Conservation (phyloP, 2,888 invertebrate species). For the Nowickia ferox region DNA sequence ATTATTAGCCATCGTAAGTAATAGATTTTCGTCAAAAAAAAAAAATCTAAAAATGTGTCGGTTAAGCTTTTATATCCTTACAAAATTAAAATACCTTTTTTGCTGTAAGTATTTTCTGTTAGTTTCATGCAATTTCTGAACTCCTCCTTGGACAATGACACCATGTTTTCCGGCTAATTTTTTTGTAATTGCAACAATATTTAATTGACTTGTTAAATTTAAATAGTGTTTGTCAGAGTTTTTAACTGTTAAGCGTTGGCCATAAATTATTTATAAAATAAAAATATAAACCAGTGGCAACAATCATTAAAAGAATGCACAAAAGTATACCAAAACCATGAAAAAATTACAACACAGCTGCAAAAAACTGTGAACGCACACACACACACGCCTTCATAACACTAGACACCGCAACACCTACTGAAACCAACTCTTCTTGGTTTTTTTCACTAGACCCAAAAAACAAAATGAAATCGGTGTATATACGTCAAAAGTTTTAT, state of each 20-base stretch:
- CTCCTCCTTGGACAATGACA: constrained; percentile 26
- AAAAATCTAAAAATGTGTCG: no score
- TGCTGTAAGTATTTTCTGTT: not conserved
- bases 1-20: no score
- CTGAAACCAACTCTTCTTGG: not conserved
- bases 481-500: not conserved
- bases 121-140: not conserved
- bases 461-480: not conserved
- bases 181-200: constrained; percentile 11
- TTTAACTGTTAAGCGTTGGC: constrained; percentile 41
- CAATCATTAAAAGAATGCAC: constrained; percentile 34
- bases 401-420: constrained; percentile 17
- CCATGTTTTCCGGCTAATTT: constrained; percentile 11
- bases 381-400: not conserved
- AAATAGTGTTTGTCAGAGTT: constrained; percentile 34
- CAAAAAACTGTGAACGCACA: not conserved
- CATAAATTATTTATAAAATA: constrained; percentile 59
- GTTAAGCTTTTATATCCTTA: no score
- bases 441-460: not conserved
- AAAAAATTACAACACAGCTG: constrained; percentile 1
- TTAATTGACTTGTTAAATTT: constrained; percentile 60
- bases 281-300: constrained; percentile 13
- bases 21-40: no score
- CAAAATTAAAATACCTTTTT: not conserved
- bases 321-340: not conserved